Evolutionary conservation across 2,888 invertebrate species (phyloP).

Genomic region (Palloptera scutellata): DNA sequence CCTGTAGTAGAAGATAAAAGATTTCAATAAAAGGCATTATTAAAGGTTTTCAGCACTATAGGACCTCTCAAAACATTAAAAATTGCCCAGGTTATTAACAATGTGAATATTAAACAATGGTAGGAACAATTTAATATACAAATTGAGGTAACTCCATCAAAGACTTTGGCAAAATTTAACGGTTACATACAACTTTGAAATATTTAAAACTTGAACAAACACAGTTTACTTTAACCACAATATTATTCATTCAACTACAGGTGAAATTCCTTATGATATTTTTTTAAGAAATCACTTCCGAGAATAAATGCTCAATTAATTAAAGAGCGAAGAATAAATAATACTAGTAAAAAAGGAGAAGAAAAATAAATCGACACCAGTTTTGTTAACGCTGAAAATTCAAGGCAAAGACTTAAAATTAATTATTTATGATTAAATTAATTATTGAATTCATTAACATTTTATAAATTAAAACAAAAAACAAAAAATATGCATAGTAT

Average conservation of each 20-base stretch:
- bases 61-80: neutral
- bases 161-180: slow-evolving; percentile 32
- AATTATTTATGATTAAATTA: slow-evolving; percentile 12
- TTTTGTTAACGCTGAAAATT: slow-evolving; percentile 25
- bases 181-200: slow-evolving; percentile 31
- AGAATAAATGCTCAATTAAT: slow-evolving; percentile 12
- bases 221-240: slow-evolving; percentile 23
- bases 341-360: slow-evolving; percentile 19
- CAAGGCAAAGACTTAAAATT: slow-evolving; percentile 21
- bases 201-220: slow-evolving; percentile 15
- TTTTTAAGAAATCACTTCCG: slow-evolving; percentile 18
- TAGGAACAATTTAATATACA: slow-evolving; percentile 17
- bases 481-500: no score
- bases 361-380: slow-evolving; percentile 19
- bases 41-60: neutral
- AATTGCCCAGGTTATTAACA: neutral
- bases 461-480: no score
- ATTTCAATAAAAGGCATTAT: neutral
- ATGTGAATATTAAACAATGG: slow-evolving; percentile 15
- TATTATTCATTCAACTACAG: slow-evolving; percentile 25
- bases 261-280: slow-evolving; percentile 25
- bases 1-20: no score
- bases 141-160: slow-evolving; percentile 30
- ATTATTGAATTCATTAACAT: no score
- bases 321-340: slow-evolving; percentile 23